phyloP scores from a whole-genome alignment of 92 coral and sea anemone species.

The Phenganax stokvisi region DNA sequence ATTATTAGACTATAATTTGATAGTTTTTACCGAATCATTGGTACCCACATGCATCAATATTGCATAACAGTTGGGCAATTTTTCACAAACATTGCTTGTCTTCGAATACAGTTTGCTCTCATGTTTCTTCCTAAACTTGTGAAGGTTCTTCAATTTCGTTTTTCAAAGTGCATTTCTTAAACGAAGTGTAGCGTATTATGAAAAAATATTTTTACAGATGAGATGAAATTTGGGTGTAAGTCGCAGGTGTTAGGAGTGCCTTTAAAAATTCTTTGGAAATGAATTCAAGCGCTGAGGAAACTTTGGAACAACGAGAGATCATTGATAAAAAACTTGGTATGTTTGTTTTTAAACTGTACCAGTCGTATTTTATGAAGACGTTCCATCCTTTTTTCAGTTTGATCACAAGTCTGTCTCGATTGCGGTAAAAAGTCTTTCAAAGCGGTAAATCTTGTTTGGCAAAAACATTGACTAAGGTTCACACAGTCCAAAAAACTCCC shows the following conservation, averaged over 20 bases:
- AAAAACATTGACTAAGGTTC: neutral
- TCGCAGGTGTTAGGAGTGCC: constrained; percentile 29
- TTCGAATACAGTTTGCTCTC: neutral
- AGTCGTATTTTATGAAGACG: neutral
- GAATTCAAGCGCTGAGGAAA: constrained; percentile 20
- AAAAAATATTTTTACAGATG: neutral
- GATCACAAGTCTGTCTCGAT: neutral
- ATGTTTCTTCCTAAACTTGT: neutral
- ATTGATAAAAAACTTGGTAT: constrained; percentile 31
- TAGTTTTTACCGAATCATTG: constrained; percentile 21
- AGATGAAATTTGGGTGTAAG: neutral
- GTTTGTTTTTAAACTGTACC: neutral
- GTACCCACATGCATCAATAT: constrained; percentile 25
- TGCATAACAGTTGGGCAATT: constrained; percentile 22
- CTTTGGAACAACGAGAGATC: neutral
- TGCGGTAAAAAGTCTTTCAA: neutral
- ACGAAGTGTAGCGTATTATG: too few relatives aligned
- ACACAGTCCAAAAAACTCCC: too few relatives aligned
- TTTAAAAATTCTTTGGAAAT: neutral
- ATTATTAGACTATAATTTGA: constrained; percentile 25
- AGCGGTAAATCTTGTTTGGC: neutral
- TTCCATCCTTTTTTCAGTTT: neutral
- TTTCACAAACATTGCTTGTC: neutral
- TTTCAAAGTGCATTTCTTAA: too few relatives aligned
- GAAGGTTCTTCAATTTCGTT: too few relatives aligned